Evolutionary conservation across 2,113 vertebrate genomes (phyloP), one percentile per base, ranked within the genome.

Genomic region (Psammodynastes pulverulentus): DNA sequence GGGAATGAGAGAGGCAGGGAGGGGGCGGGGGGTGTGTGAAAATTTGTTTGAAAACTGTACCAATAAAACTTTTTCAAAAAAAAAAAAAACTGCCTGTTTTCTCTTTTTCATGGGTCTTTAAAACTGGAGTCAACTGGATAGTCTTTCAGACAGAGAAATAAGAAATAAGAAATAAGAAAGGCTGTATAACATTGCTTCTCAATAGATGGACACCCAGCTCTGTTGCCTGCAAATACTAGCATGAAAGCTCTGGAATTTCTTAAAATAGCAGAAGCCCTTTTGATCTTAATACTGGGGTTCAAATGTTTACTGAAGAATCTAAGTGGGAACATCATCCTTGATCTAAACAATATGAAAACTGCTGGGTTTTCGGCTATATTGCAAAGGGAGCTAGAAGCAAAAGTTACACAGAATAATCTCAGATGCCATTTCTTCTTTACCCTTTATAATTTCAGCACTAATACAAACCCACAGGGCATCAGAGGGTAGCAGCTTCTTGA

Each of bases 381-480:
- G 88, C 79, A 89, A 62, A 89, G 79, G 15, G 21, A 86, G 85
- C 45, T 89, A 34, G 86, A 93, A 94, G 90, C 86, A 9, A 84
- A 95, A 94, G 90, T 62, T 0, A 89, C 84, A 45, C 84, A 94
- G 88, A 93, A 91, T 0, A 1, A 92, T 91, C 52, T 92, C 88
- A 88, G 93, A 94, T 21, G 52, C 91, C 90, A 89, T 92, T 93
- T 94, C 87, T 94, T 94, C 96, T 95, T 92, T 87, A 94, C 23
- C 5, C 6, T 93, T 91, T 95, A 94, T 91, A 92, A 91, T 93
- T 92, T 93, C 93, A 94, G 84, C 92, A 84, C 91, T 87, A 88
- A 92, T 91, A 95, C 93, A 97, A 93, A 92, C 94, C 95, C 90
- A 84, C 0, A 90, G 94, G 95, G 91, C 93, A 93, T 19, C 52